Percentiles rank a stretch among this genome's conserved stretches.
Evolutionary conservation across 1,140 invertebrate species (phyloP).

Genomic region (Nilaparvata lugens): DNA sequence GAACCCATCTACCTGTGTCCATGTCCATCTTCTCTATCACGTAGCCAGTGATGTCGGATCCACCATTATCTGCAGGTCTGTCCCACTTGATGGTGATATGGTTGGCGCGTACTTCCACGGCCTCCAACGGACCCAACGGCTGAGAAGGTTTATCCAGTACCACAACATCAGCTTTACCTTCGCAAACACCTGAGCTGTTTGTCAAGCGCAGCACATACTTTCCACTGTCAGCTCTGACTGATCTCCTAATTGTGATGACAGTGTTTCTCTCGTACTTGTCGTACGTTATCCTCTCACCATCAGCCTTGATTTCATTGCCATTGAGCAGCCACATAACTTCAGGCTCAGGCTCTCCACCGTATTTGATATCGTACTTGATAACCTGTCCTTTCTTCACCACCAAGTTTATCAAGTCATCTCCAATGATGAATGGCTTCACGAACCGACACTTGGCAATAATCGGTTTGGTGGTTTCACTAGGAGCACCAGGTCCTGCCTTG

Average conservation of each 20-base stretch:
- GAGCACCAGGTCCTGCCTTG: conserved; percentile 89
- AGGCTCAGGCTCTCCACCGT: conserved; percentile 89
- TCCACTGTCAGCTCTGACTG: conserved; percentile 78
- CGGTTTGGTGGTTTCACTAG: conserved; percentile 88
- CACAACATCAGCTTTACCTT: conserved; percentile 75
- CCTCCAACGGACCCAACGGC: conserved; percentile 76
- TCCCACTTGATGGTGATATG: conserved; percentile 94
- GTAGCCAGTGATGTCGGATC: conserved; percentile 88
- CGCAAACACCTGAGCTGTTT: conserved; percentile 76
- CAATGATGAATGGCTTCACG: conserved; percentile 87
- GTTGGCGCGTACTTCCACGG: conserved; percentile 78
- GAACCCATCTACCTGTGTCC: conserved; percentile 85
- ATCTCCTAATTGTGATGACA: conserved; percentile 78
- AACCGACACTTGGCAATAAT: conserved; percentile 93
- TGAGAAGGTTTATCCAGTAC: conserved; percentile 81
- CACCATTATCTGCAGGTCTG: conserved; percentile 88
- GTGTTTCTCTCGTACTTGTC: conserved; percentile 88
- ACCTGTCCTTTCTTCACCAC: conserved; percentile 91
- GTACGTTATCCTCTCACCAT: conserved; percentile 58
- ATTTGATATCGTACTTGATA: conserved; percentile 88
- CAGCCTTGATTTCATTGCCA: conserved; percentile 61
- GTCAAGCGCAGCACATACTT: conserved; percentile 78
- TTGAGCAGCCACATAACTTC: conserved; percentile 73
- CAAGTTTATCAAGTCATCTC: conserved; percentile 73
- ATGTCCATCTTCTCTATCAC: conserved; percentile 95